Evolutionary conservation across 2,888 invertebrate species (phyloP).

Genomic region (Lasioglossum lativentre): DNA sequence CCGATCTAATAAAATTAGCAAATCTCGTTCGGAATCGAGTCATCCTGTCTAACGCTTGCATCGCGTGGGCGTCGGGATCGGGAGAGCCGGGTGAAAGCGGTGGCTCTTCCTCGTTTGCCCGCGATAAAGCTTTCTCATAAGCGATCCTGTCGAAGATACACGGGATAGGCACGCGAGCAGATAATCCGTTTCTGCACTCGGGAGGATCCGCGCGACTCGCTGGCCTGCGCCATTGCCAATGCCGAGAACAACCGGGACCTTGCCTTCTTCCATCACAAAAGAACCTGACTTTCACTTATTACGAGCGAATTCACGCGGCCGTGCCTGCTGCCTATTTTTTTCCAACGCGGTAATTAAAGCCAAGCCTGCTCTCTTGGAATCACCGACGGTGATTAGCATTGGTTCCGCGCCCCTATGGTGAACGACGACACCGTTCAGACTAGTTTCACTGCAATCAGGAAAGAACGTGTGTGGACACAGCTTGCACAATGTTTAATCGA

Average conservation of each 20-base stretch:
- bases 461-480: background rate
- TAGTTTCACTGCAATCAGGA: conserved; percentile 3
- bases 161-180: conserved; percentile 52
- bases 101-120: conserved; percentile 45
- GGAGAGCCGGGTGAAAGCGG: conserved; percentile 73
- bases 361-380: background rate
- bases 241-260: conserved; percentile 56
- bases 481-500: background rate
- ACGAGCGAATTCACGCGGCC: conserved; percentile 49
- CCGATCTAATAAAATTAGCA: conserved; percentile 8
- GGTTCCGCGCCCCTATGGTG: background rate
- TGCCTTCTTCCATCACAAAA: conserved; percentile 49
- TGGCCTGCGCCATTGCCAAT: conserved; percentile 65
- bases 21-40: conserved; percentile 1
- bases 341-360: conserved; percentile 51
- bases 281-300: conserved; percentile 65
- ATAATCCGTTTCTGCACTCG: conserved; percentile 44
- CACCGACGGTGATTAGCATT: conserved; percentile 33
- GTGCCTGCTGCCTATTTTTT: conserved; percentile 35
- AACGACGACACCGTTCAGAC: conserved; percentile 5
- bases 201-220: conserved; percentile 25
- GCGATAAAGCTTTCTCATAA: conserved; percentile 26
- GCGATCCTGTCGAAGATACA: conserved; percentile 56
- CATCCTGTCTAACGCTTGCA: background rate
- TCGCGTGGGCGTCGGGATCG: conserved; percentile 30